phyloP scores from a whole-genome alignment of 2,888 invertebrate species.

The Acrobasis suavella region DNA sequence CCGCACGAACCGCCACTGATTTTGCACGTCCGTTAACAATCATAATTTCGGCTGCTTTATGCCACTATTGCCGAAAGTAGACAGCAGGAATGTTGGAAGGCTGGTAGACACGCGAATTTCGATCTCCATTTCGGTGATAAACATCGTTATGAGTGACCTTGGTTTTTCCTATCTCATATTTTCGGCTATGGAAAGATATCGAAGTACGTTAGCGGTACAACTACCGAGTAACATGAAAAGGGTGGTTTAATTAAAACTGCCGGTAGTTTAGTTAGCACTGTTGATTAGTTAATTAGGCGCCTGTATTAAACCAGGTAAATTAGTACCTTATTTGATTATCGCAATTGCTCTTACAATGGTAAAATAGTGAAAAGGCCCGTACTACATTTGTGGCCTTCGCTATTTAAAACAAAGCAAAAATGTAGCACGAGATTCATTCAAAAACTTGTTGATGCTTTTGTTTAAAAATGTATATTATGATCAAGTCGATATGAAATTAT shows the following conservation, averaged over 20 bases:
- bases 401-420: not conserved
- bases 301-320: not conserved
- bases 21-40: conserved; percentile 72
- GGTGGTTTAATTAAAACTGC: not conserved
- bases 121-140: conserved; percentile 48
- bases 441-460: not conserved
- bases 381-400: not conserved
- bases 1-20: conserved; percentile 70
- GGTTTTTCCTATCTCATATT: conserved; percentile 39
- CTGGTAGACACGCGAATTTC: conserved; percentile 61
- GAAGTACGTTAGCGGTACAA: not conserved
- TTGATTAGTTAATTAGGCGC: not conserved
- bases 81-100: conserved; percentile 50
- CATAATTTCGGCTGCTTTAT: conserved; percentile 65
- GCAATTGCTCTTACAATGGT: not conserved
- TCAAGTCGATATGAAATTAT: not conserved
- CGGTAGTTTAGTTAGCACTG: not conserved
- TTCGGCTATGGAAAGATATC: conserved; percentile 5
- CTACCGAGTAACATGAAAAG: not conserved
- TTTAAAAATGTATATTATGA: not conserved
- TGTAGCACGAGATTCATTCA: not conserved
- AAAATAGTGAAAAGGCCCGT: not conserved
- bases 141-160: conserved; percentile 45
- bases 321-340: not conserved
- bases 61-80: conserved; percentile 55